These are phyloP conservation scores for Limnephilus auricula DNA, from an alignment of 2,888 invertebrate species.

Conservation along the genomic window DNA sequence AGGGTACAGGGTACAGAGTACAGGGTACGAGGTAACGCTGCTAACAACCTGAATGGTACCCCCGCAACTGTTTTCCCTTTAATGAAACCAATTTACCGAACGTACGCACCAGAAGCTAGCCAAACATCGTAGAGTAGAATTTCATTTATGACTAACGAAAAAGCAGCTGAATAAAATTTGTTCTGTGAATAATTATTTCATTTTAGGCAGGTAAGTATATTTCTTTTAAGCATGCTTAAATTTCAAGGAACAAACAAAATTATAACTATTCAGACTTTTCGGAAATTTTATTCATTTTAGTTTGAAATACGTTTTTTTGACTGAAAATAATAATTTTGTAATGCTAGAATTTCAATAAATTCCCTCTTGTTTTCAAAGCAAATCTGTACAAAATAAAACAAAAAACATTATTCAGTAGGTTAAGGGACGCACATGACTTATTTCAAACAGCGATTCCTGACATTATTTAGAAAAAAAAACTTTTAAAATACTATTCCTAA, in stretches of 20 bases:
- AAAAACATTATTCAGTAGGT: no score
- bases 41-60: constrained; percentile 52
- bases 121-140: constrained; percentile 38
- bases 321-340: no score
- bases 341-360: no score
- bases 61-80: constrained; percentile 65
- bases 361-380: no score
- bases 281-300: not conserved
- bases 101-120: constrained; percentile 44
- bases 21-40: constrained; percentile 29
- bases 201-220: not conserved
- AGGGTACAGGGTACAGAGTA: not conserved
- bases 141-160: constrained; percentile 26
- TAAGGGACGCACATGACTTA: no score
- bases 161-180: not conserved
- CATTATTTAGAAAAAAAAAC: no score
- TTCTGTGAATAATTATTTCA: not conserved
- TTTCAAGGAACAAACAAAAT: not conserved
- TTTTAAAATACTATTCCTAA: no score
- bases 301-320: not conserved
- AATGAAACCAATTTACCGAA: constrained; percentile 66
- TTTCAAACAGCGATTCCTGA: no score
- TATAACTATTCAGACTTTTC: not conserved
- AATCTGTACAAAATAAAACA: no score
- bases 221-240: not conserved